Conservation (phyloP, 1,140 invertebrate genomes). For the Stenopsyche tienmushanensis region DNA sequence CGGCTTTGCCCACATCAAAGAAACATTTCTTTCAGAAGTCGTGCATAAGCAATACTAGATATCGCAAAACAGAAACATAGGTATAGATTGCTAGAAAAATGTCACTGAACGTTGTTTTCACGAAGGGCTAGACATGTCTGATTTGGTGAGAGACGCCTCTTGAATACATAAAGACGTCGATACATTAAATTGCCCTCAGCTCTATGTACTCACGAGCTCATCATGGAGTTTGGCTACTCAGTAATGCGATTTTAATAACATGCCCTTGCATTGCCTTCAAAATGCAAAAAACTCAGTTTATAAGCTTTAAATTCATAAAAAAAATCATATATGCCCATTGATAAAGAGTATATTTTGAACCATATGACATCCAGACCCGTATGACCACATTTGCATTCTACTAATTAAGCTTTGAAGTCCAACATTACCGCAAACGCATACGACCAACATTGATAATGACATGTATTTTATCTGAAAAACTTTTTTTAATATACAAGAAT, state of each 20-base stretch:
- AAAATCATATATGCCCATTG: neutral
- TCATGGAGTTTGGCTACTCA: too few relatives aligned
- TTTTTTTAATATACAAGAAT: too few relatives aligned
- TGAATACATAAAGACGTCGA: neutral
- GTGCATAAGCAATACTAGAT: slow-evolving; percentile 6
- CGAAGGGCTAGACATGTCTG: slow-evolving; percentile 3
- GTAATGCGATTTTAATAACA: neutral
- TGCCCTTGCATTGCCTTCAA: neutral
- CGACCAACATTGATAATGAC: too few relatives aligned
- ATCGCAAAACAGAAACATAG: neutral
- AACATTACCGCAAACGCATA: too few relatives aligned
- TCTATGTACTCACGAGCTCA: neutral
- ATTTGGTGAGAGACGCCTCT: neutral
- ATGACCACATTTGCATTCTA: too few relatives aligned
- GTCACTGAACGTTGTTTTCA: slow-evolving; percentile 17
- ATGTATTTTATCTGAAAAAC: too few relatives aligned
- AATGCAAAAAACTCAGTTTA: neutral
- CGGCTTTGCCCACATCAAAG: slow-evolving; percentile 17
- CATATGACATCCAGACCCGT: too few relatives aligned
- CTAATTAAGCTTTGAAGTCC: too few relatives aligned
- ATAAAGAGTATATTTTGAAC: too few relatives aligned
- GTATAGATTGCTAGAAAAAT: slow-evolving; percentile 18
- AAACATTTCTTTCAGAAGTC: slow-evolving; percentile 24
- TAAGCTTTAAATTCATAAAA: neutral
- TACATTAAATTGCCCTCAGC: neutral